Percentiles rank a stretch among this genome's conserved stretches.
Conservation (phyloP, 2,888 invertebrate genomes). For the Phortica magna region DNA sequence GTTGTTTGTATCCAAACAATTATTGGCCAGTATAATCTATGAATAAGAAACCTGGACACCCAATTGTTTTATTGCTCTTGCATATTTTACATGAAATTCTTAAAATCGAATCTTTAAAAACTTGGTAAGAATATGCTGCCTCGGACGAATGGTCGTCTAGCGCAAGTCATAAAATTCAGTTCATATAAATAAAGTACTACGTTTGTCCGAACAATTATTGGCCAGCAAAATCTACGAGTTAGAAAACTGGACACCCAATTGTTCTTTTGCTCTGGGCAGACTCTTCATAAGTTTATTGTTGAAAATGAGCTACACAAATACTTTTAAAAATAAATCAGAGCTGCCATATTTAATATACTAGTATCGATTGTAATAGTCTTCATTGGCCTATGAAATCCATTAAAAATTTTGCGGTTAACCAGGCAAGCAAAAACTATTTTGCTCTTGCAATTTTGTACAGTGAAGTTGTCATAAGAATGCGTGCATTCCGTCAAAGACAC, state of each 20-base stretch:
- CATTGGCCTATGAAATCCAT: conserved; percentile 67
- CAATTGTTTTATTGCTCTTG: conserved; percentile 64
- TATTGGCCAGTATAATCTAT: conserved; percentile 70
- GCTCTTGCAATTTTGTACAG: conserved; percentile 70
- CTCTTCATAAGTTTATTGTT: conserved; percentile 9
- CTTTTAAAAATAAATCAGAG: conserved; percentile 23
- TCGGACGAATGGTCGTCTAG: neutral
- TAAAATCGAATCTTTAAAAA: conserved; percentile 42
- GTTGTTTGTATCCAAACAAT: conserved; percentile 56
- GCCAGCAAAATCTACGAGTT: conserved; percentile 65
- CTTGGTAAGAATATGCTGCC: conserved; percentile 44
- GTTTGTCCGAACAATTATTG: conserved; percentile 48
- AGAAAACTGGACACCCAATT: conserved; percentile 70
- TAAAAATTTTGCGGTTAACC: conserved; percentile 49
- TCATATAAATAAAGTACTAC: too few relatives aligned
- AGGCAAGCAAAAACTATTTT: conserved; percentile 75
- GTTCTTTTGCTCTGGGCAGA: conserved; percentile 30
- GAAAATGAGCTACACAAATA: conserved; percentile 9
- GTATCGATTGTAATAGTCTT: conserved; percentile 62
- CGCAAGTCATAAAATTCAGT: too few relatives aligned
- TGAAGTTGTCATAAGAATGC: conserved; percentile 47
- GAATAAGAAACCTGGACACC: conserved; percentile 67
- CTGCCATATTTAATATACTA: conserved; percentile 30
- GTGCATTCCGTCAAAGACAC: conserved; percentile 46
- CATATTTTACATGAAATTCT: conserved; percentile 52